These are phyloP conservation scores for Borostomias antarcticus DNA, from an alignment of 2,797 vertebrate species.

Conservation along the genomic window DNA sequence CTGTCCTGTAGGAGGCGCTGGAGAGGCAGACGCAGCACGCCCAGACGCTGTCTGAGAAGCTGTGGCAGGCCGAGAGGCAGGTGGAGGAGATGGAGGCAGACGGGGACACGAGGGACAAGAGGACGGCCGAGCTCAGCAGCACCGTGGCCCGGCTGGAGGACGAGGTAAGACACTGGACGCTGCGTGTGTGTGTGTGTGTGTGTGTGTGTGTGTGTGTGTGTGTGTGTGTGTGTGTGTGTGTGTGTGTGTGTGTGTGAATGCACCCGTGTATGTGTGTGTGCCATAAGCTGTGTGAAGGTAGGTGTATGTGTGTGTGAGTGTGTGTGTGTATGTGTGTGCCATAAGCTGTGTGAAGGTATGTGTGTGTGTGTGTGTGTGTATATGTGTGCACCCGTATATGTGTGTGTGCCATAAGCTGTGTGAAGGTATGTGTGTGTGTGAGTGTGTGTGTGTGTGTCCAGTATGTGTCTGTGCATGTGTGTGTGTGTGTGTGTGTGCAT, in stretches of 20 bases:
- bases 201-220: neutral
- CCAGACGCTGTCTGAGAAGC: conserved; percentile 70
- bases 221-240: conserved; percentile 12
- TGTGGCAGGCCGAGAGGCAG: conserved; percentile 74
- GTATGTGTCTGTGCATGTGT: neutral
- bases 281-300: too few species aligned
- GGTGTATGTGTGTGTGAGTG: neutral
- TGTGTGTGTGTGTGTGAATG: neutral
- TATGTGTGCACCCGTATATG: conserved; percentile 19
- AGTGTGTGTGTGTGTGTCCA: neutral
- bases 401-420: neutral
- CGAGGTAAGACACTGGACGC: conserved; percentile 63
- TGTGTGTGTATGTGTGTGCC: neutral
- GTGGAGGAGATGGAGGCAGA: conserved; percentile 71
- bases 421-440: neutral
- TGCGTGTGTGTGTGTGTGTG: neutral
- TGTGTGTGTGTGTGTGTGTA: neutral
- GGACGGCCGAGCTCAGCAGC: conserved; percentile 57
- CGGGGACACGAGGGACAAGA: conserved; percentile 67
- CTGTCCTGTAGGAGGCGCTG: conserved; percentile 67
- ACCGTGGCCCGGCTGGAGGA: conserved; percentile 67
- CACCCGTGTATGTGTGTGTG: neutral
- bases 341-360: too few species aligned
- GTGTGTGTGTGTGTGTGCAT: neutral
- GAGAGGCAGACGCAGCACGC: conserved; percentile 73